Base-by-base conservation (phyloP, 2,797 vertebrate species). In the Platyrinchus mystaceus region DNA sequence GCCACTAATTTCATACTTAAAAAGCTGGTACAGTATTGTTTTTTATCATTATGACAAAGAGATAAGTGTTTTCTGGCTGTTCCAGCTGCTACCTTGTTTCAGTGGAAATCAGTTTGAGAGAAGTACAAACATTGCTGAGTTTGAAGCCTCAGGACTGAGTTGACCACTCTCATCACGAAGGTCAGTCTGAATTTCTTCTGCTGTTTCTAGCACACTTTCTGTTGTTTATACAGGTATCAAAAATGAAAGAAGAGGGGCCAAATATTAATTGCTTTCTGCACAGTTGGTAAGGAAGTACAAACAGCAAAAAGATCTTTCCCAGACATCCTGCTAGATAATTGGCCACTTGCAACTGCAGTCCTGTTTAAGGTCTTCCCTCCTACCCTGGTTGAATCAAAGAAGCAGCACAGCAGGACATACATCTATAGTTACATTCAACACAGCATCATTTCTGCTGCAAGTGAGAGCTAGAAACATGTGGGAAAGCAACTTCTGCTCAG, bases 191-290 rank as follows among this genome's bases (percentile, higher is more conserved):
- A 28, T 75, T 86, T 80, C 41, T 94, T 73, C 52, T 81, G 19
- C 53, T 85, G 18, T 24, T 53, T 64, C 17, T 67, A 84, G 23
- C 24, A 85, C 55, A 60, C 28, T 68, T 84, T 89, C 85, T 90
- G 23, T 28, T 55, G 8, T 76, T 94, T 86, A 62, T 66, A 55
- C 6, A 77, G 44, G 9, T 79, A 84, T 82, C 24, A 70, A 63
- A 69, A 95, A 53, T 39, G 18, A 90, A 90, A 82, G 63, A 82
- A 68, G 62, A 69, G 10, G 27, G 47, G 13, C 5, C 55, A 79
- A 52, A 53, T 60, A 49, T 62, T 84, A 93, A 82, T 84, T 84
- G 44, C 41, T 64, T 94, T 95, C 71, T 87, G 30, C 70, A 84
- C 60, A 74, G 81, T 39, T 50, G 28, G 12, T 87, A 67, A 90